Conservation (phyloP, 2,797 vertebrate species). For the Hirundo rustica region DNA sequence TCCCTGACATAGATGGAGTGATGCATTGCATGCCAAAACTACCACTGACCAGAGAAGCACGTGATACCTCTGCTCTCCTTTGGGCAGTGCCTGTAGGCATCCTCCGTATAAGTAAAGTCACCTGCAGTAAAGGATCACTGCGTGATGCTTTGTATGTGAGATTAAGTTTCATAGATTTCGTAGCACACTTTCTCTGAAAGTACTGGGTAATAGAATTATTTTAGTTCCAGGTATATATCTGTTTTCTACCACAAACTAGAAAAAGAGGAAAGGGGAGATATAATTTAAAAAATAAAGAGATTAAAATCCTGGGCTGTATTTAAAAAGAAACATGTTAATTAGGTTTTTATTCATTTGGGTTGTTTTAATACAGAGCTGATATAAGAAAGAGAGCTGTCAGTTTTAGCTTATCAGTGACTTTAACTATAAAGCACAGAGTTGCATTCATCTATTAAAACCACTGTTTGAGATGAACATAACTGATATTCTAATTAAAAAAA, state of each 20-base stretch:
- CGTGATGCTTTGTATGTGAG: fast-evolving
- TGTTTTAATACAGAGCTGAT: background rate
- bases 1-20: background rate
- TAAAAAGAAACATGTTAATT: background rate
- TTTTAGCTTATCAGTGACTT: background rate
- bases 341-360: background rate
- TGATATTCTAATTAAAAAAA: background rate
- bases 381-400: background rate
- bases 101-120: background rate
- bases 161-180: background rate
- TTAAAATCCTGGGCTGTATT: background rate
- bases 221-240: background rate
- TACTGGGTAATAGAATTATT: background rate
- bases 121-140: background rate
- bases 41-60: background rate
- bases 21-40: background rate
- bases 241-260: background rate
- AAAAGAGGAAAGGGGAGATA: background rate
- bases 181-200: background rate
- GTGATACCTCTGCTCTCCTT: background rate
- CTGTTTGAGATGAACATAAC: background rate
- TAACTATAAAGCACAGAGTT: background rate
- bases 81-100: background rate
- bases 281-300: background rate
- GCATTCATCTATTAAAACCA: background rate